Base-by-base conservation (phyloP, 2,888 invertebrate species). In the Argyra leucocephala region DNA sequence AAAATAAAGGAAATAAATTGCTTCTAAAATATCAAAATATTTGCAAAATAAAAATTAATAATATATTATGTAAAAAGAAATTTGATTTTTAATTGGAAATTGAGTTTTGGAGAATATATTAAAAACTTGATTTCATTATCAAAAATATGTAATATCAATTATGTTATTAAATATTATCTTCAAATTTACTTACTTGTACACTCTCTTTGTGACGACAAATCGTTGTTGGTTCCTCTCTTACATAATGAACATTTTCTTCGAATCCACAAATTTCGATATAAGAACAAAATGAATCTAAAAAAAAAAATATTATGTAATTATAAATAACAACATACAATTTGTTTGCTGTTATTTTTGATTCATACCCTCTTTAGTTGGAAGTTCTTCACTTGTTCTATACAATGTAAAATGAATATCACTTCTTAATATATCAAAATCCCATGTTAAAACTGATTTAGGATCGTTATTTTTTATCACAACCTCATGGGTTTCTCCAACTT, bases 401-500 rank as follows among this genome's bases (percentile, higher is more conserved):
- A 95, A 87, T 9, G 89, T 88, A 81, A 96, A 96, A 68, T 88
- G 86, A 71, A 96, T 87, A 78, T 93, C 92, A 75, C 92, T 91
- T 24, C 93, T 87, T 78, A 95, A 83, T 64, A 96, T 91, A 82
- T 96, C 96, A 81, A 96, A 96, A 81, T 96, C 96, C 96, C 96
- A 96, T 24, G 96, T 96, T 61, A 96, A 83, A 67, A 96, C 94
- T 77, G 91, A 89, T 72, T 93, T 93, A 18, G 89, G 87, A 78
- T 94, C 93, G 65, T 88, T 84, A 71, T 92, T 91, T 63, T 85
- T 83, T 64, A 96, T 87, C 69, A 91, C 81, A 69, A 90, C 86
- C 75, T 91, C 89, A 76, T 90, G 89, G 24, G 87, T 84, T 83
- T 90, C 83, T 15, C 80, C 78, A 2, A 76, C 70, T 67, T 74